Conservation (phyloP, 2,888 invertebrate species). For the Pecten maximus region DNA sequence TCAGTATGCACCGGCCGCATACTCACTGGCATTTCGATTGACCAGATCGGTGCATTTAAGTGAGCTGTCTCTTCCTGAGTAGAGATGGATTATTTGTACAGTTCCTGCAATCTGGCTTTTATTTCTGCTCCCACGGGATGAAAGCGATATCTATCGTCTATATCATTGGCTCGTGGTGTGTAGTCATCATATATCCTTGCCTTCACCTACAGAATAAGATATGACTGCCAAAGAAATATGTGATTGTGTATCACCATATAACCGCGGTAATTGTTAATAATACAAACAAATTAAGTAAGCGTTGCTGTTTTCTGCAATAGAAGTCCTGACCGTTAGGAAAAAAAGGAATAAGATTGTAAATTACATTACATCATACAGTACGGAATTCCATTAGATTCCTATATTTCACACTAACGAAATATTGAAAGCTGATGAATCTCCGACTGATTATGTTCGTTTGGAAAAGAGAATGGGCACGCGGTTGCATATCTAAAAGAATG, state of each 20-base stretch:
- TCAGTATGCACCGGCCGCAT: neutral
- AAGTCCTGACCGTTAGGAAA: no score
- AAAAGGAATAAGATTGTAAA: no score
- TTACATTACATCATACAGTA: no score
- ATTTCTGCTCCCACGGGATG: neutral
- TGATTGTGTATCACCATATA: neutral
- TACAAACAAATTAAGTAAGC: no score
- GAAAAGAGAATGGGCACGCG: no score
- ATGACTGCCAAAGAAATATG: neutral
- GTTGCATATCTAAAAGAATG: no score
- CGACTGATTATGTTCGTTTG: no score
- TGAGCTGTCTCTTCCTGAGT: neutral
- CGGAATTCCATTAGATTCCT: no score
- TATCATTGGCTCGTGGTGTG: neutral
- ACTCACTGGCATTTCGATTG: neutral
- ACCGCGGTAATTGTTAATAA: no score
- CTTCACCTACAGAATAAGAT: neutral
- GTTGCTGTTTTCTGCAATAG: no score
- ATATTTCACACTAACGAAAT: no score
- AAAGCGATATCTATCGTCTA: neutral
- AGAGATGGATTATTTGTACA: neutral
- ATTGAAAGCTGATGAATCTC: no score
- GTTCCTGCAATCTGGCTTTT: neutral
- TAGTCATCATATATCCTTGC: neutral
- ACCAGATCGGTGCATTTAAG: neutral